Evolutionary conservation across 2,797 vertebrate species (phyloP).

Genomic region (Paguma larvata): DNA sequence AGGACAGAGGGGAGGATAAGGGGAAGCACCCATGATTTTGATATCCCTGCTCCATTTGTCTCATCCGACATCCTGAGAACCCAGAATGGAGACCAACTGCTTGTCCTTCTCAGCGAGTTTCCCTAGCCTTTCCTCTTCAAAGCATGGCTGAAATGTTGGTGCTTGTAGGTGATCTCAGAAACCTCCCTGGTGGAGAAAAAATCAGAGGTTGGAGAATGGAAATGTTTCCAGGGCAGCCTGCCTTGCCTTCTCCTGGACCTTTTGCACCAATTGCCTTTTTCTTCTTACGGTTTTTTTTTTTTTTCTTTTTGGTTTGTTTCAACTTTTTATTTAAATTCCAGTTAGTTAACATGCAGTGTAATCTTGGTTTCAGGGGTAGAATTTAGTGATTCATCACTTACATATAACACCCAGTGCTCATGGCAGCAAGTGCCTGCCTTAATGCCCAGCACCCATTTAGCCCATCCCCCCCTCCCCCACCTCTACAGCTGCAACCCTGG

Average conservation of each 20-base stretch:
- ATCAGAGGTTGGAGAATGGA: constrained; percentile 4
- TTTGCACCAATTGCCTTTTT: not conserved
- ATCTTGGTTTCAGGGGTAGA: too few relatives aligned
- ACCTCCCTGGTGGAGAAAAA: constrained; percentile 12
- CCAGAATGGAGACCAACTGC: not conserved
- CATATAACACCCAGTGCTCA: too few relatives aligned
- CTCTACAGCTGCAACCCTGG: too few relatives aligned
- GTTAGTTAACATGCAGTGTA: too few relatives aligned
- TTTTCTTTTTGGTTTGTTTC: too few relatives aligned
- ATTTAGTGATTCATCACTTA: too few relatives aligned
- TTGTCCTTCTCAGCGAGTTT: constrained; percentile 46
- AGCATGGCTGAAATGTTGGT: not conserved
- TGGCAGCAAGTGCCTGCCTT: too few relatives aligned
- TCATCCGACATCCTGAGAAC: not conserved
- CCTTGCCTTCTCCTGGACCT: not conserved
- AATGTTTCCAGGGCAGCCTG: not conserved
- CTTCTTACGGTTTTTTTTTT: not conserved
- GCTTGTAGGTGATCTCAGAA: not conserved
- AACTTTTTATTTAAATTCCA: too few relatives aligned
- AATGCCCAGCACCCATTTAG: too few relatives aligned
- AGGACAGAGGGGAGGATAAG: not conserved
- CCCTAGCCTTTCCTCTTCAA: not conserved
- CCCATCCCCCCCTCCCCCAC: too few relatives aligned
- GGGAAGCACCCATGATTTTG: not conserved
- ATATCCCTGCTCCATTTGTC: not conserved